Evolutionary conservation across 2,797 vertebrate species (phyloP).

Genomic region (Neomorphus geoffroyi): DNA sequence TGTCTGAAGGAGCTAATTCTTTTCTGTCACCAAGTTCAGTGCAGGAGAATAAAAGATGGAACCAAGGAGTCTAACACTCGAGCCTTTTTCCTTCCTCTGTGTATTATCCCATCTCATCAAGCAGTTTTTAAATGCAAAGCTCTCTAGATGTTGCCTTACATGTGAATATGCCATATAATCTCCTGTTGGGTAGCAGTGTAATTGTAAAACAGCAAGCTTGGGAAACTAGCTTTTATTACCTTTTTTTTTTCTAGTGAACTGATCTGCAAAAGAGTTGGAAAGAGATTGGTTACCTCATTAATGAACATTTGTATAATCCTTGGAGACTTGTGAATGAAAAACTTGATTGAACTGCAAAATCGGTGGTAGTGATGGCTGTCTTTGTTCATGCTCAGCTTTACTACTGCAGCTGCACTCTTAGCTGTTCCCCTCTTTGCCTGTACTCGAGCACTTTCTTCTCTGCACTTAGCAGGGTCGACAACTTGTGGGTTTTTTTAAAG

Average conservation of each 20-base stretch:
- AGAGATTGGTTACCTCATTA: not conserved
- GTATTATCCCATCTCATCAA: not conserved
- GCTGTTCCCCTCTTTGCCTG: not conserved
- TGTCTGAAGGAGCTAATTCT: not conserved
- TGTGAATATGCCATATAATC: not conserved
- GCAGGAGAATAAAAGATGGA: not conserved
- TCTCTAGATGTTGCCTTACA: not conserved
- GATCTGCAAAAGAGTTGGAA: not conserved
- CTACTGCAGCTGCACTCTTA: not conserved
- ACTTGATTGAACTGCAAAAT: not conserved
- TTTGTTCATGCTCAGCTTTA: not conserved
- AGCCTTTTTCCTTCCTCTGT: not conserved
- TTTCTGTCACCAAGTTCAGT: not conserved
- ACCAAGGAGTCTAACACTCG: not conserved
- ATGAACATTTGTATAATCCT: not conserved
- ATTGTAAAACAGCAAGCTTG: not conserved
- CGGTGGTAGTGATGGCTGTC: not conserved
- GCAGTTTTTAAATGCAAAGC: not conserved
- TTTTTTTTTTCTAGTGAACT: not conserved
- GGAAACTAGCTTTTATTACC: not conserved
- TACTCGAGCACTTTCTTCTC: not conserved
- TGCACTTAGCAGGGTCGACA: not conserved
- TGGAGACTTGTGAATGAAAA: constrained; percentile 8
- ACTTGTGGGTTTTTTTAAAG: not conserved
- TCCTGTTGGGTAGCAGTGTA: not conserved